Percentiles rank a stretch among this genome's conserved stretches.
These are phyloP conservation scores for Agrypnus murinus DNA, from an alignment of 2,888 invertebrate genomes.

Conservation along the genomic window DNA sequence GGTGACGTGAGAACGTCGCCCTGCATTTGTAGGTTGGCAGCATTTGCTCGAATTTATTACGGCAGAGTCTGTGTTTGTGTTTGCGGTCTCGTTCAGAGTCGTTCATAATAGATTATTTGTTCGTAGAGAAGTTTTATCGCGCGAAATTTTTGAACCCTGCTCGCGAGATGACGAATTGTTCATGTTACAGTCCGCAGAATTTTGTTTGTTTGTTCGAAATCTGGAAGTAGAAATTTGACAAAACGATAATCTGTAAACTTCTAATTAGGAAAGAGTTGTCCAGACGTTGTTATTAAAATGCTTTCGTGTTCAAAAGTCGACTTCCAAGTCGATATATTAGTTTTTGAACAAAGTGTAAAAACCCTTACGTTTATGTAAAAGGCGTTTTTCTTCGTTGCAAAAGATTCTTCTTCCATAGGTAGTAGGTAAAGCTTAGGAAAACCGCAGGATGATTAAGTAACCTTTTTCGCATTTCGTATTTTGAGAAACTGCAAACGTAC, in stretches of 20 bases:
- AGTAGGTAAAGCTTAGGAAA: slow-evolving; percentile 5
- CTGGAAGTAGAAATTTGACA: no score
- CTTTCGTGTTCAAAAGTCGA: no score
- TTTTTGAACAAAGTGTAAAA: no score
- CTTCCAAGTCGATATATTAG: no score
- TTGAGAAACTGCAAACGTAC: slow-evolving; percentile 16
- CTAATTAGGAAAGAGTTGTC: no score
- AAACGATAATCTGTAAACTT: no score
- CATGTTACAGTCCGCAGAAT: no score
- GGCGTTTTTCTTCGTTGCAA: no score
- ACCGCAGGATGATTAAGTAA: slow-evolving; percentile 19
- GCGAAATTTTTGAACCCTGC: not conserved
- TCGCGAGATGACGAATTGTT: slow-evolving; percentile 9
- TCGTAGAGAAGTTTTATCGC: slow-evolving; percentile 20
- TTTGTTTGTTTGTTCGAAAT: no score
- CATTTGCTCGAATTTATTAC: slow-evolving; percentile 54
- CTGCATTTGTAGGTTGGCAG: slow-evolving; percentile 57
- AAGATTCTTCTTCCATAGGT: no score
- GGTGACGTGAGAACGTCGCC: slow-evolving; percentile 61
- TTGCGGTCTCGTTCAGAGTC: slow-evolving; percentile 42
- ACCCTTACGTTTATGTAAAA: no score
- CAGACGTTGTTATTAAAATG: no score
- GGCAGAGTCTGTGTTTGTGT: slow-evolving; percentile 35
- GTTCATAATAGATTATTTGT: slow-evolving; percentile 38
- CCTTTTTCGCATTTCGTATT: slow-evolving; percentile 19